These are phyloP conservation scores for Brotula barbata DNA, from an alignment of 2,797 vertebrate species.

Conservation along the genomic window DNA sequence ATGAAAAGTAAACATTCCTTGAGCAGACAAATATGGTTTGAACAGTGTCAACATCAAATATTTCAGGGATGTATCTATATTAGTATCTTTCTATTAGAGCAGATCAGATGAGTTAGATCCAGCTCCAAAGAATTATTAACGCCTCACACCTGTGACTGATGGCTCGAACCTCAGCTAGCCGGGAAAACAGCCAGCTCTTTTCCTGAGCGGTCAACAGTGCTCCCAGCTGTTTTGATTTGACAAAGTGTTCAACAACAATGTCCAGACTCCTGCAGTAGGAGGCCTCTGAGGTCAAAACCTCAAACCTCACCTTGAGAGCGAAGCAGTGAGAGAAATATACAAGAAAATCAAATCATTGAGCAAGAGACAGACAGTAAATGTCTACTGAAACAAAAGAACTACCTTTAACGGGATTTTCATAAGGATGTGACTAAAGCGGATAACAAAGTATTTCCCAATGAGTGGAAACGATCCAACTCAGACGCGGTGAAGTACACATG, in stretches of 20 bases:
- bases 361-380: not conserved
- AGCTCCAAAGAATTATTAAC: not conserved
- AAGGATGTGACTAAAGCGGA: conserved; percentile 25
- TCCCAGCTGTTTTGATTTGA: conserved; percentile 83
- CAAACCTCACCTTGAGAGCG: conserved; percentile 88
- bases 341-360: not conserved
- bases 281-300: conserved; percentile 93
- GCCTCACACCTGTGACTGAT: conserved; percentile 87
- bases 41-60: no score
- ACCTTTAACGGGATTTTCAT: not conserved
- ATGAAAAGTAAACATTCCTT: no score
- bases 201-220: conserved; percentile 85
- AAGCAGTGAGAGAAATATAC: not conserved
- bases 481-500: not conserved
- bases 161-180: conserved; percentile 87
- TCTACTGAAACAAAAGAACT: fast-evolving
- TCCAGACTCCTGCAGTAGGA: conserved; percentile 94
- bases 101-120: not conserved
- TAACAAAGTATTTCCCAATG: conserved; percentile 42
- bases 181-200: conserved; percentile 95
- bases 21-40: no score
- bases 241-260: conserved; percentile 93
- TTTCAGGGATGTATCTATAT: no score
- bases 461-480: not conserved
- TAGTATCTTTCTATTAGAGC: no score